phyloP scores from a whole-genome alignment of 2,888 invertebrate species.

The Prenolepis imparis region DNA sequence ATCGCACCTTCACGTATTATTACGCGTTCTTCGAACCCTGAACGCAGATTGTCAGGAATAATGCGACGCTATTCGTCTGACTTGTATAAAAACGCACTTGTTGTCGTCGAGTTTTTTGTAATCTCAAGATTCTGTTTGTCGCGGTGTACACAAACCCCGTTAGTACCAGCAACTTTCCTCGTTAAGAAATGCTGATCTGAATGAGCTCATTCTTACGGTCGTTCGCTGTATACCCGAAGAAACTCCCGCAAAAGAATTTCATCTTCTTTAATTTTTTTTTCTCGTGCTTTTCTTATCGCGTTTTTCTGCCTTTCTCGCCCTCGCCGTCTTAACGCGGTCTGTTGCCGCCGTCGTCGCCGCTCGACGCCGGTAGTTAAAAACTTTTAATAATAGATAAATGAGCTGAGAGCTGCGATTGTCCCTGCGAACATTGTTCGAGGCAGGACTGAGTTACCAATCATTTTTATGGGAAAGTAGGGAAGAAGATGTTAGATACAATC shows the following conservation, averaged over 20 bases:
- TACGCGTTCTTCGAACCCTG: not conserved
- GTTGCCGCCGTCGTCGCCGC: conserved; percentile 45
- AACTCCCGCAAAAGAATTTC: conserved; percentile 67
- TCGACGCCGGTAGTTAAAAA: conserved; percentile 69
- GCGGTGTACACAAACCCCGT: conserved; percentile 65
- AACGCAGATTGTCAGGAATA: conserved; percentile 13
- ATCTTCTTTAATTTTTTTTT: conserved; percentile 39
- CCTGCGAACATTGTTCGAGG: conserved; percentile 52
- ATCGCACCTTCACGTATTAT: not conserved
- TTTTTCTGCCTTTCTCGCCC: conserved; percentile 19
- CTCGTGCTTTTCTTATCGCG: conserved; percentile 32
- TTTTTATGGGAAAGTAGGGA: conserved; percentile 32
- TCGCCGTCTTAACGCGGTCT: conserved; percentile 31
- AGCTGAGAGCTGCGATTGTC: conserved; percentile 68
- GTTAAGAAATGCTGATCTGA: conserved; percentile 81
- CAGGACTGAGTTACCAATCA: conserved; percentile 42
- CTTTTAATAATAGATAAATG: conserved; percentile 77
- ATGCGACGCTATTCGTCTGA: conserved; percentile 27
- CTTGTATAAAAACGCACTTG: conserved; percentile 52
- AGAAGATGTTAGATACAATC: conserved; percentile 28
- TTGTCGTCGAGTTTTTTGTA: conserved; percentile 63
- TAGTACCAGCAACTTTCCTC: conserved; percentile 81
- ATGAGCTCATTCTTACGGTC: conserved; percentile 74
- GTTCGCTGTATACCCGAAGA: conserved; percentile 66
- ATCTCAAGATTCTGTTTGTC: conserved; percentile 61